Conservation (phyloP, 2,888 invertebrate species). For the Agrochola macilenta region DNA sequence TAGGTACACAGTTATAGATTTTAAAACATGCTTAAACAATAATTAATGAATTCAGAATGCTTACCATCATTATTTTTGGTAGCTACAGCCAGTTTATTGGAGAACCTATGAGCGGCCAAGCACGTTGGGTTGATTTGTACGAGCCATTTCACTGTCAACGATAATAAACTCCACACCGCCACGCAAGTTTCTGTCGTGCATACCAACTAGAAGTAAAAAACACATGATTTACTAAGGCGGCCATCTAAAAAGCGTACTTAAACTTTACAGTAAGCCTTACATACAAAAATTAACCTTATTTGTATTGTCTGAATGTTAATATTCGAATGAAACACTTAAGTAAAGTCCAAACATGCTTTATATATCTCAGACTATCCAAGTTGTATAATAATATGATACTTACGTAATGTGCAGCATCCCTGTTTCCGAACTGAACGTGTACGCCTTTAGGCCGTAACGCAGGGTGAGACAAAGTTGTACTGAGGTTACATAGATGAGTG, state of each 20-base stretch:
- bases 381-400: slow-evolving; percentile 67
- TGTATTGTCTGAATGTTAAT: neutral
- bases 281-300: slow-evolving; percentile 1
- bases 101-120: slow-evolving; percentile 90
- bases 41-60: slow-evolving; percentile 60
- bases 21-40: neutral
- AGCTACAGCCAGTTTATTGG: slow-evolving; percentile 93
- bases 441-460: slow-evolving; percentile 84
- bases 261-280: neutral
- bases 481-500: slow-evolving; percentile 81
- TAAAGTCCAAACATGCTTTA: neutral
- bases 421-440: slow-evolving; percentile 84
- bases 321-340: neutral
- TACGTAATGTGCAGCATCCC: slow-evolving; percentile 88
- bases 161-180: slow-evolving; percentile 93
- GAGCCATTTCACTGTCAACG: slow-evolving; percentile 93
- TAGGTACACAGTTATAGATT: too few relatives aligned
- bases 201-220: slow-evolving; percentile 79
- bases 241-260: neutral
- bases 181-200: slow-evolving; percentile 90
- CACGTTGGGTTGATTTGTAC: slow-evolving; percentile 86
- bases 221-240: neutral
- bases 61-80: slow-evolving; percentile 92
- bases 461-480: slow-evolving; percentile 85
- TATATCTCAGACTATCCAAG: neutral